A percentile compares a stretch with the other conserved stretches of the same genome.
phyloP scores from a whole-genome alignment of 2,113 vertebrate genomes.

The Podocnemis expansa region DNA sequence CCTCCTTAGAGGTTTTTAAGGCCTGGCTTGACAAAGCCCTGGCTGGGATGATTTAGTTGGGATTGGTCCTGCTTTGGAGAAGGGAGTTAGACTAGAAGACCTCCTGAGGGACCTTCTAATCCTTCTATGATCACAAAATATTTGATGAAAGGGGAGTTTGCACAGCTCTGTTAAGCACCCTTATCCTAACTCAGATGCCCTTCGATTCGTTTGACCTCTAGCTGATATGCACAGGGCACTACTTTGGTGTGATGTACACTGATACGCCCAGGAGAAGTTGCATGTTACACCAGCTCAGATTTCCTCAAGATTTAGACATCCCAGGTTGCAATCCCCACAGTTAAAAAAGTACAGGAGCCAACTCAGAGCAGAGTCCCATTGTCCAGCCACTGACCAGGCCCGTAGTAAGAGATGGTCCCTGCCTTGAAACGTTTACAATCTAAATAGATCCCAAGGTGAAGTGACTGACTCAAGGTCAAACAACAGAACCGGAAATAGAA shows the following conservation, averaged over 20 bases:
- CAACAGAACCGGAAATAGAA: background rate
- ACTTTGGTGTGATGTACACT: rapidly evolving
- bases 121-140: background rate
- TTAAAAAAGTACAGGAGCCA: background rate
- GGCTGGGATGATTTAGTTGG: no score
- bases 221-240: background rate
- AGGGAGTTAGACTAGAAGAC: no score
- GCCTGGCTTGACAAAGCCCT: no score
- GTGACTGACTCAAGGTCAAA: background rate
- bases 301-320: background rate
- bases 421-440: background rate
- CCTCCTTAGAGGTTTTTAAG: no score
- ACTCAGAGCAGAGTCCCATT: background rate
- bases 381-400: background rate
- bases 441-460: background rate
- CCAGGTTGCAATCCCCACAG: background rate
- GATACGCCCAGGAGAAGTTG: rapidly evolving
- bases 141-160: background rate
- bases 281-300: rapidly evolving
- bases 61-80: no score
- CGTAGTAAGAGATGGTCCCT: background rate
- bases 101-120: background rate
- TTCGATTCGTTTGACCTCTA: background rate
- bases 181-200: background rate
- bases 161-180: background rate